These are phyloP conservation scores for Thyatira batis DNA, from an alignment of 2,888 invertebrate species.

Conservation along the genomic window DNA sequence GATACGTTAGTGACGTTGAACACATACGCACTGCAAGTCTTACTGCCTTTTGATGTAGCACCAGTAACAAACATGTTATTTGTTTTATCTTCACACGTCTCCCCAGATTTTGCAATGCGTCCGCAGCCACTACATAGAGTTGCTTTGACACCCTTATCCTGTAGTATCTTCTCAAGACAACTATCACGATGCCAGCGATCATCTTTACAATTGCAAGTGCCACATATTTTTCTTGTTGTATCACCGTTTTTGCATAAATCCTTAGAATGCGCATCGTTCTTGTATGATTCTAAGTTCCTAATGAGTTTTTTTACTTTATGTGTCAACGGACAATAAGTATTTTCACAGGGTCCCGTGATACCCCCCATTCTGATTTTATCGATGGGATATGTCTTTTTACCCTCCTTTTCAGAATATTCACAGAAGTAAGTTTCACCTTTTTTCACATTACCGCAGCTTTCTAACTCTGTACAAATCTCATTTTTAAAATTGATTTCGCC, in stretches of 20 bases:
- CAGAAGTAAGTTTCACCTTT: slow-evolving; percentile 38
- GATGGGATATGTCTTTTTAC: slow-evolving; percentile 57
- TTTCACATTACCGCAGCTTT: slow-evolving; percentile 54
- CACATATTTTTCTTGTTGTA: slow-evolving; percentile 58
- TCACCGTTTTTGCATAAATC: slow-evolving; percentile 39
- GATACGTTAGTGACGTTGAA: too few species aligned
- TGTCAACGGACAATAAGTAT: slow-evolving; percentile 66
- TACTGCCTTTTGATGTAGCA: slow-evolving; percentile 49
- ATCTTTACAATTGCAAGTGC: slow-evolving; percentile 66
- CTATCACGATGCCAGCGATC: slow-evolving; percentile 65
- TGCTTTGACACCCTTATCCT: slow-evolving; percentile 21
- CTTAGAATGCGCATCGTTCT: slow-evolving; percentile 45
- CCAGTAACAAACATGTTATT: slow-evolving; percentile 52
- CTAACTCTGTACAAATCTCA: slow-evolving; percentile 68
- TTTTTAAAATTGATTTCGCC: too few species aligned
- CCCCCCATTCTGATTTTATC: slow-evolving; percentile 77
- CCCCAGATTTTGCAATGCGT: slow-evolving; percentile 45
- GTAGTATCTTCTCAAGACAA: slow-evolving; percentile 46
- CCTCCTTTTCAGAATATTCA: slow-evolving; percentile 26
- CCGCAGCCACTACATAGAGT: slow-evolving; percentile 55
- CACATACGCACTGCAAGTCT: too few species aligned
- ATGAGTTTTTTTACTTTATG: slow-evolving; percentile 71
- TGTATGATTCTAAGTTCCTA: slow-evolving; percentile 64
- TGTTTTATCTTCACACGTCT: slow-evolving; percentile 60
- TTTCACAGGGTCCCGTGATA: slow-evolving; percentile 73